Evolutionary conservation across 2,797 vertebrate species (phyloP).

Genomic region (Pterois miles): DNA sequence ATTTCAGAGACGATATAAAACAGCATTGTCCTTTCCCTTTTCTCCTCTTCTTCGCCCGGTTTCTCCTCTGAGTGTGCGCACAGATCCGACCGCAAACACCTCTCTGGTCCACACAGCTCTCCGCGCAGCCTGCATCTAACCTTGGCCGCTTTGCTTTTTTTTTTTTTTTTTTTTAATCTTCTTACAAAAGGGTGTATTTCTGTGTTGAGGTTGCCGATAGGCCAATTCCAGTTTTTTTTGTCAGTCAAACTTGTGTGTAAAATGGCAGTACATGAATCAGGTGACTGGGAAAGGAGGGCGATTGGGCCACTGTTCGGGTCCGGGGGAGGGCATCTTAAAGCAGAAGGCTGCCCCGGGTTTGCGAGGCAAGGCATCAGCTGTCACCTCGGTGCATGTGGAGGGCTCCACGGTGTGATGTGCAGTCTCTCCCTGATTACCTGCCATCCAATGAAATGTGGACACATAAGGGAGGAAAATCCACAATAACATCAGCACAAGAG

Average conservation of each 20-base stretch:
- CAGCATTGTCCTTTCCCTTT: constrained; percentile 52
- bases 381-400: constrained; percentile 30
- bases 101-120: constrained; percentile 51
- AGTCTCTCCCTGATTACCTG: constrained; percentile 37
- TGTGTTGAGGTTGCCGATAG: constrained; percentile 59
- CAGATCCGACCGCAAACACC: constrained; percentile 37
- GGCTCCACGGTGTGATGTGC: constrained; percentile 28
- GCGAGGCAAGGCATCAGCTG: constrained; percentile 50
- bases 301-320: constrained; percentile 74
- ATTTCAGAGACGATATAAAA: constrained; percentile 37
- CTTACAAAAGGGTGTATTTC: constrained; percentile 64
- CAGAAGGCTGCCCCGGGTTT: constrained; percentile 67
- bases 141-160: constrained; percentile 26
- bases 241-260: constrained; percentile 81
- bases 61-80: constrained; percentile 46
- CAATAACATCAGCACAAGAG: not conserved
- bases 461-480: constrained; percentile 38
- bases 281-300: constrained; percentile 80
- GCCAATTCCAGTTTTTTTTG: constrained; percentile 27
- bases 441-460: constrained; percentile 62
- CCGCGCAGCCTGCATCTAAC: constrained; percentile 54
- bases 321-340: constrained; percentile 84
- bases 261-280: constrained; percentile 87
- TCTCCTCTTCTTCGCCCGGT: constrained; percentile 43
- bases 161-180: constrained; percentile 32